Base-by-base conservation (phyloP, 2,797 vertebrate species). In the Potorous gilbertii region DNA sequence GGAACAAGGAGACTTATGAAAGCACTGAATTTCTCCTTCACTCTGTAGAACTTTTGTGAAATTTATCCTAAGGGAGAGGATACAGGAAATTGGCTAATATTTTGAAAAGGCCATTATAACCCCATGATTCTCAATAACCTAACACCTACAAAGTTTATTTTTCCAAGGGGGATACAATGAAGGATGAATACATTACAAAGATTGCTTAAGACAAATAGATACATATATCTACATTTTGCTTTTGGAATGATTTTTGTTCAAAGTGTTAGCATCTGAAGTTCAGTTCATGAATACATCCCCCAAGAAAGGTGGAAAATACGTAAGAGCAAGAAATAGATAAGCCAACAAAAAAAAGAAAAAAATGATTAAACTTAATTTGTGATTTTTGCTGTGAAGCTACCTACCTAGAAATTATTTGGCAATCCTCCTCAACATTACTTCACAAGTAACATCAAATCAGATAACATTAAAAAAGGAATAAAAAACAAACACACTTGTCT, bases 41-140 rank as follows among this genome's bases (percentile, higher is more conserved):
- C 56, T 97, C 74, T 92, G 96, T 89, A 97, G 93, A 96, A 96
- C 21, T 95, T 94, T 96, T 96, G 96, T 95, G 96, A 96, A 96
- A 98, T 97, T 95, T 94, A 95, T 95, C 97, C 97, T 97, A 90
- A 94, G 97, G 97, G 97, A 97, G 62, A 96, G 94, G 91, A 97
- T 95, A 94, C 94, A 97, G 97, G 97, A 98, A 97, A 98, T 96
- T 97, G 96, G 90, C 95, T 95, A 96, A 96, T 97, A 98, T 96
- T 97, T 97, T 97, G 93, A 31, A 94, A 96, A 96, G 93, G 95
- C 50, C 59, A 95, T 95, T 97, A 94, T 81, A 96, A 89, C 29
- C 91, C 93, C 50, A 46, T 96, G 92, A 95, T 95, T 96, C 57
- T 96, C 92, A 95, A 59, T 97, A 97, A 93, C 74, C 52, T 93